Conservation (phyloP, 92 coral and sea anemone species). For the Zoanthus solanderi region DNA sequence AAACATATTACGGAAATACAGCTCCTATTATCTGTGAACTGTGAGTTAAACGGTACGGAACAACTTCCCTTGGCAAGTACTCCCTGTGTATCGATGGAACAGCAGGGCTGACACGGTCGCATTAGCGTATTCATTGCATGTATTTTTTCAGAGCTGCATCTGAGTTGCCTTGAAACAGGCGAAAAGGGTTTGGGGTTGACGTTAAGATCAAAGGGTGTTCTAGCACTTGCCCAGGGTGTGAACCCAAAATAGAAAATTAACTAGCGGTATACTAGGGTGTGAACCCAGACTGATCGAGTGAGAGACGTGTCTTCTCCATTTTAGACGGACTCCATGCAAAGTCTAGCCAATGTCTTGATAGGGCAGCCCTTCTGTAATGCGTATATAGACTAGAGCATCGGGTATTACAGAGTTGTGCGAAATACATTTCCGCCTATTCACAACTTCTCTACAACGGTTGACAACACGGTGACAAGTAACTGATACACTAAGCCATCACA, state of each 20-base stretch:
- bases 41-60: no score
- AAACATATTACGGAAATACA: no score
- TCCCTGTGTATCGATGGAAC: no score
- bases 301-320: background rate
- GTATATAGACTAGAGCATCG: no score
- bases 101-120: background rate
- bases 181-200: background rate
- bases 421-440: no score
- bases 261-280: background rate
- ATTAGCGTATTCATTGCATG: background rate
- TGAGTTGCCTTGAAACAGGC: background rate
- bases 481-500: no score
- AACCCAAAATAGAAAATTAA: background rate
- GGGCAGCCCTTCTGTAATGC: no score
- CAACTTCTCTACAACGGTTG: no score
- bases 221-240: background rate
- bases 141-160: background rate
- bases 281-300: background rate
- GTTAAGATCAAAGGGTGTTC: background rate
- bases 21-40: no score
- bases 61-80: no score
- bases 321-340: background rate
- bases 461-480: no score
- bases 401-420: no score
- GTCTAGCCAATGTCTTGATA: background rate